Evolutionary conservation across 2,888 invertebrate genomes (phyloP).

Genomic region (Aethes cnicana): DNA sequence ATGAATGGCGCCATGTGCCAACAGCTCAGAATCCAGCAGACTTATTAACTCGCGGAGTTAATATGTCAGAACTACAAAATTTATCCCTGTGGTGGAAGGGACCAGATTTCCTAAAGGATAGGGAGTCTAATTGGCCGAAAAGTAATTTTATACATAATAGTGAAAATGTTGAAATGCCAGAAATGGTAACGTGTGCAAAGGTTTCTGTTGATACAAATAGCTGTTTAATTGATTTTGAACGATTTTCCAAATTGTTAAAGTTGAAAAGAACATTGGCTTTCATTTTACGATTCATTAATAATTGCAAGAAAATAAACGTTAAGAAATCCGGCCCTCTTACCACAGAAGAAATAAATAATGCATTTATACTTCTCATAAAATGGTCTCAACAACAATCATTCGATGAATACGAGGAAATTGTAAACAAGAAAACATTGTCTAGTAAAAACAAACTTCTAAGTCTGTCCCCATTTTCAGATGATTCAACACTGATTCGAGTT

Average conservation of each 20-base stretch:
- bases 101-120: not conserved
- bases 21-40: not conserved
- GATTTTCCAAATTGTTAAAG: not conserved
- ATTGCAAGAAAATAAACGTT: not conserved
- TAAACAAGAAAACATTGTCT: not conserved
- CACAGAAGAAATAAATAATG: not conserved
- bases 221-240: not conserved
- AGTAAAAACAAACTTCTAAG: not conserved
- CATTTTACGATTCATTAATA: not conserved
- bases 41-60: slow-evolving; percentile 1
- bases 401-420: not conserved
- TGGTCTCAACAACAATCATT: slow-evolving; percentile 1
- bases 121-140: not conserved
- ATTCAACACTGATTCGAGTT: not conserved
- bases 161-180: not conserved
- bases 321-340: not conserved
- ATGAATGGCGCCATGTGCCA: not conserved
- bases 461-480: not conserved
- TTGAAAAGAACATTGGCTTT: not conserved
- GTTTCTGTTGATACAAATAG: not conserved
- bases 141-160: not conserved
- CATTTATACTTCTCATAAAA: not conserved
- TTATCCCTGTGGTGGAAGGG: not conserved
- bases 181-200: not conserved
- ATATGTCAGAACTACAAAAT: not conserved